Evolutionary conservation across 1,140 invertebrate species (phyloP).

Genomic region (Whitmania pigra): DNA sequence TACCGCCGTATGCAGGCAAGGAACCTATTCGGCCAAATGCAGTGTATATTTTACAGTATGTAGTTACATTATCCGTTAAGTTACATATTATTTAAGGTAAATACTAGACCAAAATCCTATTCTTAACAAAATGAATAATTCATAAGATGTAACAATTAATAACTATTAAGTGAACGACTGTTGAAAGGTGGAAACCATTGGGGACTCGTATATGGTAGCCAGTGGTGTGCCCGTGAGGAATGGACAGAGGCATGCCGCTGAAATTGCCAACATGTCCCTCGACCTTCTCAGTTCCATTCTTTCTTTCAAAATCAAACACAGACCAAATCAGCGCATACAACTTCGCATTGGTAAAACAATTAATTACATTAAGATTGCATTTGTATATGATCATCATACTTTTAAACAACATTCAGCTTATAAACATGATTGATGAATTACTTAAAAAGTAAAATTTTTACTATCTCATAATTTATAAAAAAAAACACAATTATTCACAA

Average conservation of each 20-base stretch:
- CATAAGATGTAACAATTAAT: too few species aligned
- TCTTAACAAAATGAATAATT: too few species aligned
- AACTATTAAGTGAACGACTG: neutral
- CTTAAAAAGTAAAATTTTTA: too few species aligned
- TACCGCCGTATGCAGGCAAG: too few species aligned
- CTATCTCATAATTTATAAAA: too few species aligned
- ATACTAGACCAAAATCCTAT: too few species aligned
- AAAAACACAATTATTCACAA: neutral
- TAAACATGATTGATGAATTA: too few species aligned
- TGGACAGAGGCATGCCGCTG: conserved; percentile 64
- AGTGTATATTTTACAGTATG: too few species aligned
- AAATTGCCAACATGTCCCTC: conserved; percentile 73
- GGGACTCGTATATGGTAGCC: conserved; percentile 43
- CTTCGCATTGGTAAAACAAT: conserved; percentile 81
- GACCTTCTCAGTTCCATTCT: conserved; percentile 68
- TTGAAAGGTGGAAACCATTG: conserved; percentile 28
- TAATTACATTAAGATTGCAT: too few species aligned
- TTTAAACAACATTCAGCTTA: too few species aligned
- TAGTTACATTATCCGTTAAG: neutral
- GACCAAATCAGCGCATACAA: conserved; percentile 65
- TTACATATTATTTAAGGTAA: neutral
- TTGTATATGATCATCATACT: too few species aligned
- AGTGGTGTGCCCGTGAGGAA: conserved; percentile 39
- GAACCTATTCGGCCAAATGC: too few species aligned
- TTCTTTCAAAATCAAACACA: conserved; percentile 71